Percentiles rank a stretch among this genome's conserved stretches.
Conservation (phyloP, 2,797 vertebrate species). For the Ibycter americanus region DNA sequence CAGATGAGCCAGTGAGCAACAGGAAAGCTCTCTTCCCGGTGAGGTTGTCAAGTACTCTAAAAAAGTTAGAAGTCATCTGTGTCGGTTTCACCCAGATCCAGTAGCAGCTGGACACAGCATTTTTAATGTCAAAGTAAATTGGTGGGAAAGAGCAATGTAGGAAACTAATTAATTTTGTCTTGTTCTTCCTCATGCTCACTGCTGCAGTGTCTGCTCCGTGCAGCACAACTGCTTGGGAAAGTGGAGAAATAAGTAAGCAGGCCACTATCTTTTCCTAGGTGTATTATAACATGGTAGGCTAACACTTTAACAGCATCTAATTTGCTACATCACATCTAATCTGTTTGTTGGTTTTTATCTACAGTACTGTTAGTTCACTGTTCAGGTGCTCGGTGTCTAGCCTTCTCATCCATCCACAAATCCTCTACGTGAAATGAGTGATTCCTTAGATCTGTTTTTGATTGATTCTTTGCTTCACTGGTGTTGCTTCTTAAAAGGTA, state of each 20-base stretch:
- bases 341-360: slow-evolving; percentile 64
- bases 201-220: neutral
- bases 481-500: slow-evolving; percentile 64
- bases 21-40: neutral
- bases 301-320: slow-evolving; percentile 2
- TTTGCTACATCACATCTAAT: slow-evolving; percentile 46
- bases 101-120: neutral
- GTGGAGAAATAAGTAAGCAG: neutral
- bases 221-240: neutral
- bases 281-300: neutral
- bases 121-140: neutral
- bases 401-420: slow-evolving; percentile 59
- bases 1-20: neutral
- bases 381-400: slow-evolving; percentile 47
- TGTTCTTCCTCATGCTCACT: neutral
- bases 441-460: slow-evolving; percentile 55
- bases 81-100: neutral
- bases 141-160: neutral
- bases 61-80: neutral
- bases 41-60: neutral
- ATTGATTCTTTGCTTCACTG: slow-evolving; percentile 61
- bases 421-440: slow-evolving; percentile 51
- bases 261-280: neutral
- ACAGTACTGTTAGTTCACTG: slow-evolving; percentile 50
- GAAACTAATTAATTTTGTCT: neutral